Base-by-base conservation (phyloP, 1,140 invertebrate genomes). In the Neuroterus valhalla region DNA sequence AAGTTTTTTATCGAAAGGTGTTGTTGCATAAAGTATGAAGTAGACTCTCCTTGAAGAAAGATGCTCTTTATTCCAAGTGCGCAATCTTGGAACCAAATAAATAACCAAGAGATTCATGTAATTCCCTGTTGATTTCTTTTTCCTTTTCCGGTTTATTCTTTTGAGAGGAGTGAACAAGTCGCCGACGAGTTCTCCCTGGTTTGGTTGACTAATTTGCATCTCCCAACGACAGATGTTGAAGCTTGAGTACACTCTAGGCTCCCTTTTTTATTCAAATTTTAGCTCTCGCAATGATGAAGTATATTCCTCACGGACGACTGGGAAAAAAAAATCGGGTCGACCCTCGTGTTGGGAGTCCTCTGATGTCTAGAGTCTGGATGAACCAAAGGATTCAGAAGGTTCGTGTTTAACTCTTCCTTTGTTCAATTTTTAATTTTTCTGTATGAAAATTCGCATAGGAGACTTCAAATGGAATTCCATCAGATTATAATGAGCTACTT, bases 211-310 rank as follows among this genome's bases (percentile, higher is more conserved):
- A 81, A 82, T 82, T 82, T 82, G 74, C 80, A 82, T 81, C 48
- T 72, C 73, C 66, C 52, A 66, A 72, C 71, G 77, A 81, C 79
- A 82, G 80, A 82, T 81, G 79, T 81, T 70, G 68, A 21, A n/a
- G 14, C 52, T 45, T 70, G 38, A 42, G 62, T 17, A 38, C 44
- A 19, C 46, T 17, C 50, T 12, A 44, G 62, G 45, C 50, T 8
- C 15, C 68, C 62, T 75, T 77, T 82, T 81, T 77, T 68, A 81
- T 81, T 82, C 74, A 81, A 82, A 81, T 81, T 76, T 67, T 19
- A 75, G 76, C 68, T 81, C 43, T 50, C 45, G 62, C 45, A 77
- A 81, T 82, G 77, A 79, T 78, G 72, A 78, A 76, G 43, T 26
- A 14, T 31, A 45, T 4, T 31, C 26, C 38, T 21, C 73, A 71